These are phyloP conservation scores for Abrostola triplasia DNA, from an alignment of 2,888 invertebrate species.

Conservation along the genomic window DNA sequence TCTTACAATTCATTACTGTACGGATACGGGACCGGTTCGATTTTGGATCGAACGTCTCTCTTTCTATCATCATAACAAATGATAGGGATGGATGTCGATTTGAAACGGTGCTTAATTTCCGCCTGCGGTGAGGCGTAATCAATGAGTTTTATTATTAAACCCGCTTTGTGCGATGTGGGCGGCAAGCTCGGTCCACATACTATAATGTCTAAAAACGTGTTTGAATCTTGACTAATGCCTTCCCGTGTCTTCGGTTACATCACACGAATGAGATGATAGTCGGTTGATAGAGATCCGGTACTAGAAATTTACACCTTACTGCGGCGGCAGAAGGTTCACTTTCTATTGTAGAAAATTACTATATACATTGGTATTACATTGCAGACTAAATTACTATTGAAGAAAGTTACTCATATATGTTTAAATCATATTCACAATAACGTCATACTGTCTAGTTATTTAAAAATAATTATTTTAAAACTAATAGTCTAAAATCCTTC, in stretches of 20 bases:
- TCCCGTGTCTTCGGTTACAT: slow-evolving; percentile 40
- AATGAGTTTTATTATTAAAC: slow-evolving; percentile 54
- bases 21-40: slow-evolving; percentile 42
- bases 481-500: neutral
- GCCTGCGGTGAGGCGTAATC: slow-evolving; percentile 56
- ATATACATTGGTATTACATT: slow-evolving; percentile 16
- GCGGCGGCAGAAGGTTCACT: neutral
- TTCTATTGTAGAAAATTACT: slow-evolving; percentile 12
- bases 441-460: neutral
- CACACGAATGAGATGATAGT: slow-evolving; percentile 32
- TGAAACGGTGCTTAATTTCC: slow-evolving; percentile 57
- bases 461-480: slow-evolving; percentile 1
- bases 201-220: slow-evolving; percentile 34
- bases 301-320: slow-evolving; percentile 25
- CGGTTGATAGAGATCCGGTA: too few relatives aligned
- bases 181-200: slow-evolving; percentile 40
- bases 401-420: slow-evolving; percentile 5
- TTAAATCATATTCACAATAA: neutral
- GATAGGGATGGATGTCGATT: slow-evolving; percentile 58
- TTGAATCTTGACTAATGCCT: slow-evolving; percentile 47
- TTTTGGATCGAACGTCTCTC: slow-evolving; percentile 52
- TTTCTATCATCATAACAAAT: slow-evolving; percentile 53
- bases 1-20: slow-evolving; percentile 40
- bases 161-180: slow-evolving; percentile 52
- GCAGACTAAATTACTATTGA: slow-evolving; percentile 10